A percentile compares a stretch with the other conserved stretches of the same genome.
Evolutionary conservation across 1,140 invertebrate genomes (phyloP).

Genomic region (Diachasmimorpha longicaudata): DNA sequence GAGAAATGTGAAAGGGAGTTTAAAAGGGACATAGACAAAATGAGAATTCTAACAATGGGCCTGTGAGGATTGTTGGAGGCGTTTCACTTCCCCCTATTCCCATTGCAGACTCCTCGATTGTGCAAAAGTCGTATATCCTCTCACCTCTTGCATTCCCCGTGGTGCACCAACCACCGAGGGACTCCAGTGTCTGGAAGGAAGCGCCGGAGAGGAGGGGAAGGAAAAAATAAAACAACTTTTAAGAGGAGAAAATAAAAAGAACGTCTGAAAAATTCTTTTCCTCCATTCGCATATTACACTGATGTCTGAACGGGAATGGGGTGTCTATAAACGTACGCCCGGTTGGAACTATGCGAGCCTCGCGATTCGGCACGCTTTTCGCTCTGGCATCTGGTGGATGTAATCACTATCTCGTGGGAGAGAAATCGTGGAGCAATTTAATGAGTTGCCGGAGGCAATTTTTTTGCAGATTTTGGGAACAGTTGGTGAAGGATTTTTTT

Average conservation of each 20-base stretch:
- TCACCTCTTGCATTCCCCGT: conserved; percentile 17
- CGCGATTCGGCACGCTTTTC: neutral
- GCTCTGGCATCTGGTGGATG: neutral
- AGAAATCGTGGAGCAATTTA: neutral
- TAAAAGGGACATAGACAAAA: neutral
- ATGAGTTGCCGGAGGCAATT: neutral
- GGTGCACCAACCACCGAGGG: neutral
- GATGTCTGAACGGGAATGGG: neutral
- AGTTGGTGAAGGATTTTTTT: neutral
- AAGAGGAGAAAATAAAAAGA: neutral
- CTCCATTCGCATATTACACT: neutral
- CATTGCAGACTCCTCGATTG: neutral
- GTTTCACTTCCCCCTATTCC: neutral
- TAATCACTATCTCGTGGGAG: neutral
- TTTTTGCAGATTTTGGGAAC: neutral
- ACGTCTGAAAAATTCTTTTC: neutral
- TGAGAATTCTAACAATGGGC: conserved; percentile 4
- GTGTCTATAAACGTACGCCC: neutral
- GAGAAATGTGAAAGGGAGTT: neutral
- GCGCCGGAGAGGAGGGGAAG: too few species aligned
- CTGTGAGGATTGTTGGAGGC: neutral
- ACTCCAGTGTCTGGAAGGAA: neutral
- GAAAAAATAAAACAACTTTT: neutral
- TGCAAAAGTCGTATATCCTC: neutral
- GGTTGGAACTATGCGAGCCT: neutral